Percentiles rank a stretch among this genome's conserved stretches.
Evolutionary conservation across 2,797 vertebrate genomes (phyloP).

Genomic region (Furcifer pardalis): DNA sequence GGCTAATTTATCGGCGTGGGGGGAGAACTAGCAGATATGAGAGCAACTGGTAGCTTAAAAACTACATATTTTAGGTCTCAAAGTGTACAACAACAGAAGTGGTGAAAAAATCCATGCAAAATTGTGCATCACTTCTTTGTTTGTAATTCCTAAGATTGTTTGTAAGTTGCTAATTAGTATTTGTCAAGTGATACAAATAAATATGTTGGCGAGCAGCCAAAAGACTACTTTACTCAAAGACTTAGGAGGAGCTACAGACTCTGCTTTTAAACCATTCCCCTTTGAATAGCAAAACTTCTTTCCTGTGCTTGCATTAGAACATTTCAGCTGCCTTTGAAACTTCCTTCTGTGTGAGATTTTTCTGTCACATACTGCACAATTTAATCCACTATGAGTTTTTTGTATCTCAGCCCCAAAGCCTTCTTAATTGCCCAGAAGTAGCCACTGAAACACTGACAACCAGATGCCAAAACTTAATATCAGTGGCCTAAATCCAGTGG

Average conservation of each 20-base stretch:
- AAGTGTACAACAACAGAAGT: not conserved
- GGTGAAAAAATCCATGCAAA: not conserved
- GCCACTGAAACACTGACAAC: not conserved
- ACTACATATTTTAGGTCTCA: slow-evolving; percentile 40
- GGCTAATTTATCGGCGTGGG: slow-evolving; percentile 42
- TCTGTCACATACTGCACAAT: not conserved
- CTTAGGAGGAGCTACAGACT: not conserved
- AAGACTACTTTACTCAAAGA: not conserved
- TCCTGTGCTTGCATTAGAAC: not conserved
- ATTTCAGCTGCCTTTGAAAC: not conserved
- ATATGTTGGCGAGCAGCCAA: slow-evolving; percentile 21
- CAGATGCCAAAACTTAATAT: not conserved
- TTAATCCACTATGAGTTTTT: not conserved
- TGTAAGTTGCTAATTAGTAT: slow-evolving; percentile 36
- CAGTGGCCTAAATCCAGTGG: not conserved
- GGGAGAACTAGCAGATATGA: slow-evolving; percentile 24
- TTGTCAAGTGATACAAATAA: slow-evolving; percentile 19
- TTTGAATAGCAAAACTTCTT: not conserved
- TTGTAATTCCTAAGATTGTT: slow-evolving; percentile 13
- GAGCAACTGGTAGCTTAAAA: slow-evolving; percentile 18
- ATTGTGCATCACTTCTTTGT: slow-evolving; percentile 22
- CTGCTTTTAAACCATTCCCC: not conserved
- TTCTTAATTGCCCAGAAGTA: not conserved
- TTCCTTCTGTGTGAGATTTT: not conserved
- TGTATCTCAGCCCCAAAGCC: not conserved